These are phyloP conservation scores for Oscheius sp. DNA, from an alignment of 2,888 invertebrate genomes.

Conservation along the genomic window DNA sequence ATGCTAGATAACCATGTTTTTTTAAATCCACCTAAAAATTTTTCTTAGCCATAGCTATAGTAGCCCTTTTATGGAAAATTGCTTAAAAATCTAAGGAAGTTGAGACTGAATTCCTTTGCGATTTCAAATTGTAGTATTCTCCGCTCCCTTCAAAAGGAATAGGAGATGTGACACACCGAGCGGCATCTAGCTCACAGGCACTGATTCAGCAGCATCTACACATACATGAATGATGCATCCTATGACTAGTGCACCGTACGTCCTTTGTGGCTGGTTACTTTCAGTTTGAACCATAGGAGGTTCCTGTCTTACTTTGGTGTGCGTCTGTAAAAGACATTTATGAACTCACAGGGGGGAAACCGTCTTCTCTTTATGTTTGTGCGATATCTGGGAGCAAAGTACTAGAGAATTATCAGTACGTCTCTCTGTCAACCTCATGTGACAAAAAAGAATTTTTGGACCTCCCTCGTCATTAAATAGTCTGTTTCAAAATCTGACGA, in stretches of 20 bases:
- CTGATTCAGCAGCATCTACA: constrained; percentile 27
- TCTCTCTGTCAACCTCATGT: constrained; percentile 5
- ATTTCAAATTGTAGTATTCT: no score
- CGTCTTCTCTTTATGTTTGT: background rate
- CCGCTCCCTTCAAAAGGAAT: background rate
- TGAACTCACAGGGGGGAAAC: background rate
- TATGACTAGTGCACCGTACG: constrained; percentile 5
- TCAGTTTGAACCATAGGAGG: no score
- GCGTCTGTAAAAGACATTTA: background rate
- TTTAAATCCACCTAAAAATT: no score
- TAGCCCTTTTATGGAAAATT: no score
- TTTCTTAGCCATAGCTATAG: no score
- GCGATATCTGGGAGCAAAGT: constrained; percentile 16
- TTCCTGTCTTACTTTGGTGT: background rate
- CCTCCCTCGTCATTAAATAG: no score
- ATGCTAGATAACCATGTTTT: no score
- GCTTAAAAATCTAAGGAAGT: no score
- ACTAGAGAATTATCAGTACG: constrained; percentile 8
- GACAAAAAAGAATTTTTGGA: no score
- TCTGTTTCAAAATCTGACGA: no score
- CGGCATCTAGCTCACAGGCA: constrained; percentile 26
- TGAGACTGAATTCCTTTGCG: no score
- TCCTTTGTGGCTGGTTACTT: no score
- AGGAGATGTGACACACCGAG: constrained; percentile 16
- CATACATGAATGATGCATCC: constrained; percentile 23